A percentile compares a stretch with the other conserved stretches of the same genome.
Evolutionary conservation across 2,113 vertebrate genomes (phyloP).

Genomic region (Paradisaea rubra): DNA sequence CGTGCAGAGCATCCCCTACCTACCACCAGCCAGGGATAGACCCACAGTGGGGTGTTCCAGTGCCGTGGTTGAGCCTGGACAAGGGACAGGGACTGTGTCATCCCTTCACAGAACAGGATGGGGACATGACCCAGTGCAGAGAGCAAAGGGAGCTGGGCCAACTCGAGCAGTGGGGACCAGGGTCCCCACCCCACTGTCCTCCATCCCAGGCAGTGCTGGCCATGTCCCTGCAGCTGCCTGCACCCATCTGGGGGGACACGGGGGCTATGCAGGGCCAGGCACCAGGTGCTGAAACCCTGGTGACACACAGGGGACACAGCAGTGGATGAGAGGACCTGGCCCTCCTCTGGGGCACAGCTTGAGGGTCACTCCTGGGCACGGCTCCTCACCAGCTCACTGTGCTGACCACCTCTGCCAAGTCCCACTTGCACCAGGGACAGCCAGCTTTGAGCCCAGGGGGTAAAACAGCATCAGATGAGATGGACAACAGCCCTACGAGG

Average conservation of each 20-base stretch:
- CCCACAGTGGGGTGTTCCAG: not conserved
- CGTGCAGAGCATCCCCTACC: not conserved
- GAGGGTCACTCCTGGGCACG: accelerated
- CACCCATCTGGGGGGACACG: accelerated
- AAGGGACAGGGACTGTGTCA: accelerated
- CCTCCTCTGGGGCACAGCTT: not conserved
- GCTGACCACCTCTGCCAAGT: not conserved
- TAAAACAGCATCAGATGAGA: not conserved
- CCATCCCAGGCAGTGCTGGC: accelerated
- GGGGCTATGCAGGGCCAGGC: not conserved
- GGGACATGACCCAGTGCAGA: not conserved
- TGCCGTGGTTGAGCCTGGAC: not conserved
- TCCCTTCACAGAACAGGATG: not conserved
- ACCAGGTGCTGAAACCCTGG: accelerated
- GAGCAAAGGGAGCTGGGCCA: not conserved
- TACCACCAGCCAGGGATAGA: not conserved
- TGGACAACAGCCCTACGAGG: accelerated
- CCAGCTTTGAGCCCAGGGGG: not conserved
- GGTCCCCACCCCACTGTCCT: not conserved
- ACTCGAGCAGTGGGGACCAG: not conserved
- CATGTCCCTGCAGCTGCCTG: not conserved
- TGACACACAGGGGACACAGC: not conserved
- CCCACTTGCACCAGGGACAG: not conserved
- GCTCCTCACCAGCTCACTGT: not conserved
- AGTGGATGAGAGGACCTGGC: not conserved